Percentiles rank a stretch among this genome's conserved stretches.
Conservation (phyloP, 2,797 vertebrate species). For the Acrossocheilus wenchowensis region DNA sequence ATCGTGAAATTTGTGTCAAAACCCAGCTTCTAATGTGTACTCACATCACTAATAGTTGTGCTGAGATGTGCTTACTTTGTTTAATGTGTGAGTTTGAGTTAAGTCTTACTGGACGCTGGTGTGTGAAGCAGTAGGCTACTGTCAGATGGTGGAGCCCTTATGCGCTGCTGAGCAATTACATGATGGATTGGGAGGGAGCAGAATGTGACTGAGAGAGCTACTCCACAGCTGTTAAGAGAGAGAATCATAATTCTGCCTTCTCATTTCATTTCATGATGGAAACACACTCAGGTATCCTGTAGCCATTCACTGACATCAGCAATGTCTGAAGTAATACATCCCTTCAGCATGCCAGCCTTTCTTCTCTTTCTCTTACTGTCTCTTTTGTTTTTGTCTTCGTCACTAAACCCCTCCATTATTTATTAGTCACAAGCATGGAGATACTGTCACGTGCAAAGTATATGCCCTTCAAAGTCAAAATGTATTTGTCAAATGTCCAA, state of each 20-base stretch:
- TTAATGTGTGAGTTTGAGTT: not conserved
- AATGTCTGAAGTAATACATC: not conserved
- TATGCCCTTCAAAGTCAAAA: not conserved
- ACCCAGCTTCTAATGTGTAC: too few relatives aligned
- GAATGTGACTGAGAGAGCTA: constrained; percentile 25
- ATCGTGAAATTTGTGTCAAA: too few relatives aligned
- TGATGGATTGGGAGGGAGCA: constrained; percentile 25
- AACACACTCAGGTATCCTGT: not conserved
- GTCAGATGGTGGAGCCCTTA: constrained; percentile 28
- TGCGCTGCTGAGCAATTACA: constrained; percentile 35
- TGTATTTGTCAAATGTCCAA: not conserved
- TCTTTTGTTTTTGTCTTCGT: not conserved
- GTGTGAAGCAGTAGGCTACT: not conserved
- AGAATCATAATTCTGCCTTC: constrained; percentile 24
- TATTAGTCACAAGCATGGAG: not conserved
- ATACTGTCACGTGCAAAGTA: not conserved
- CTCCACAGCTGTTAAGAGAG: constrained; percentile 13
- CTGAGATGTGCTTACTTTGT: not conserved
- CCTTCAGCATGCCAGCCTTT: not conserved
- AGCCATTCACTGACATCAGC: constrained; percentile 17
- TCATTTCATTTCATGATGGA: constrained; percentile 14
- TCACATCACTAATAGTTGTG: not conserved
- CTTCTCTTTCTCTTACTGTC: not conserved
- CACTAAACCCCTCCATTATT: not conserved
- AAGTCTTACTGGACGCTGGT: constrained; percentile 3